Evolutionary conservation across 2,797 vertebrate species (phyloP), one percentile per base, ranked within the genome.

Genomic region (Antrozous pallidus): DNA sequence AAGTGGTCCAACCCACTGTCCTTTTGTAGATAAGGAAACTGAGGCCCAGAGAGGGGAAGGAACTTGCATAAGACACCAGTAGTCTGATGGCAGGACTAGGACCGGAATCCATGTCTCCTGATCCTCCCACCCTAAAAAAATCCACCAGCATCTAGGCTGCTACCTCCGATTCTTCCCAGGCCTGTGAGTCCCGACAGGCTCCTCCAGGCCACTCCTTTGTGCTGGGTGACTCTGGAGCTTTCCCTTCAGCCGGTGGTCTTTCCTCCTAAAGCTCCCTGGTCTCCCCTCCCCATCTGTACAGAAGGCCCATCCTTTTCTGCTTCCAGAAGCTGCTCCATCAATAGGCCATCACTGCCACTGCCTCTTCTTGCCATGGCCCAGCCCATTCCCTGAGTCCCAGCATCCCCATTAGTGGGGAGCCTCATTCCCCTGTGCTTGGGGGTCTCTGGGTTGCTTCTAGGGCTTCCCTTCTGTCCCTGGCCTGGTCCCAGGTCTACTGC

Each of bases 321-420:
- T 61, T 95, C 91, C n/a, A 89, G 93, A 86, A 88, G 71, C 56
- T 86, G 28, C 82, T 88, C 78, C 28, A 2, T 73, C 74, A 42
- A 5, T 24, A 58, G 45, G 31, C 24, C 42, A 24, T 16, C 81
- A 24, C 2, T 11, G 16, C 80, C 3, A 5, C 82, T 40, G 6
- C 18, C 31, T 0, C 58, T 83, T 87, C 49, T 86, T 54, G 80
- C 65, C n/a, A 0, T 11, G 22, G 12, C 45, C 51, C 73, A 67
- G 26, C 79, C 79, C 65, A 12, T n/a, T 65, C 33, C 51, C 45
- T n/a, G 75, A 26, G 56, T 22, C 45, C 83, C n/a, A 20, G n/a
- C 8, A 4, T 40, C 40, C 36, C 31, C 9, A 17, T 36, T 63
- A 6, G 7, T 13, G 47, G 93, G 47, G 2, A 8, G 28, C 79